Evolutionary conservation across 2,797 vertebrate species (phyloP), one percentile per base, ranked within the genome.

Genomic region (Enteromius afrohamiltoni): DNA sequence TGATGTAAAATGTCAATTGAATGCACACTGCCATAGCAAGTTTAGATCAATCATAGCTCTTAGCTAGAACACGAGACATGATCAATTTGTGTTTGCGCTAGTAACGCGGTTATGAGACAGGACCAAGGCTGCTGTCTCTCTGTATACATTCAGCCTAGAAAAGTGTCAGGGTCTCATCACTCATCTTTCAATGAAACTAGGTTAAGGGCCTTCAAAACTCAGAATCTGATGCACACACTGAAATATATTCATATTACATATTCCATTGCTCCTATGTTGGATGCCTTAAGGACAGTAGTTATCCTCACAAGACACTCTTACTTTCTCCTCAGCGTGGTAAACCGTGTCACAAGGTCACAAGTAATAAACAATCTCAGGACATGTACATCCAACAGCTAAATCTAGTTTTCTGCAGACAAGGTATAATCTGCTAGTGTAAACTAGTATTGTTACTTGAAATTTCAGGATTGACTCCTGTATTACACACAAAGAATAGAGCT

Each of bases 21-120:
- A 51, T 77, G 68, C 79, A 89, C 47, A 70, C 76, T 81, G 85
- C 77, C 86, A 88, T 83, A 86, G 55, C 86, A 83, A 86, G 84
- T 81, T 58, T 34, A 85, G 85, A 90, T 92, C 88, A 88, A 88
- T 92, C 84, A 71, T 82, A 78, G 77, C 80, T 85, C 45, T 83
- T 29, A 77, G 81, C 80, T 80, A 60, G 64, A 82, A 82, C 87
- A 86, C 42, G 16, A 86, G 80, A 87, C 83, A 76, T 78, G 69
- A 86, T 88, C 87, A 83, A 87, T 87, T 60, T 69, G 55, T 73
- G 53, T 69, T 73, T 82, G 76, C 62, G 26, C 79, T 79, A 62
- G 67, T 71, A 77, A 82, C 0, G 7, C 7, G 55, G 53, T 58
- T 83, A 74, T 80, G 75, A 82, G 53, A 82, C 62, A 74, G 71